These are phyloP conservation scores for Sinocyclocheilus maitianheensis DNA, from an alignment of 2,113 vertebrate genomes.

Conservation along the genomic window DNA sequence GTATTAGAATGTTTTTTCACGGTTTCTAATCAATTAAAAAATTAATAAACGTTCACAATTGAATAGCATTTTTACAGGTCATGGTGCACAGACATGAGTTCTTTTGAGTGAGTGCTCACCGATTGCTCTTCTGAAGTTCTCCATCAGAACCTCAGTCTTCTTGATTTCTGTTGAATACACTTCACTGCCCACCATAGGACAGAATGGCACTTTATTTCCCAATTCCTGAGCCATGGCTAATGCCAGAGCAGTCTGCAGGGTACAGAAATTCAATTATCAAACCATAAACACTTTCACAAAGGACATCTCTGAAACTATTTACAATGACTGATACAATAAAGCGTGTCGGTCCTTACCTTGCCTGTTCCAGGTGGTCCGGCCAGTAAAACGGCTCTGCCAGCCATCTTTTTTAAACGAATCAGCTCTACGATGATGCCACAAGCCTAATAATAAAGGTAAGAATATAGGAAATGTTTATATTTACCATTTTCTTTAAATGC, in stretches of 20 bases:
- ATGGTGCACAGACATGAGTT: background rate
- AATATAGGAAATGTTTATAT: background rate
- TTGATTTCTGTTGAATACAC: constrained; percentile 98
- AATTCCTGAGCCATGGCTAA: constrained; percentile 95
- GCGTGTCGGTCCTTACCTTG: constrained; percentile 78
- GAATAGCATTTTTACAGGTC: background rate
- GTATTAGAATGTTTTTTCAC: background rate
- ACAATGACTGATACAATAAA: background rate
- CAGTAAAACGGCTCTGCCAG: constrained; percentile 92
- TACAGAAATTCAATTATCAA: constrained; percentile 20
- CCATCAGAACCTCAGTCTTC: constrained; percentile 98
- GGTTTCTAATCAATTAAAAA: background rate
- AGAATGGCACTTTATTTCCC: constrained; percentile 97
- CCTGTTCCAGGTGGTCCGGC: constrained; percentile 97
- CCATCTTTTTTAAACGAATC: constrained; percentile 98
- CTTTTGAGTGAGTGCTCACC: constrained; percentile 76
- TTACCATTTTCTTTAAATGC: background rate
- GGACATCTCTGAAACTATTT: background rate
- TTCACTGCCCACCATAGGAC: constrained; percentile 98
- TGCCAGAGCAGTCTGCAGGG: constrained; percentile 88
- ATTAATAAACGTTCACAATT: background rate
- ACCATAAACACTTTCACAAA: background rate
- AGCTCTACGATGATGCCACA: constrained; percentile 96
- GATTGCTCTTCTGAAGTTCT: constrained; percentile 97
- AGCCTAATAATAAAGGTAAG: constrained; percentile 73